Conservation (phyloP, 2,888 invertebrate species). For the Brachyptera putata region DNA sequence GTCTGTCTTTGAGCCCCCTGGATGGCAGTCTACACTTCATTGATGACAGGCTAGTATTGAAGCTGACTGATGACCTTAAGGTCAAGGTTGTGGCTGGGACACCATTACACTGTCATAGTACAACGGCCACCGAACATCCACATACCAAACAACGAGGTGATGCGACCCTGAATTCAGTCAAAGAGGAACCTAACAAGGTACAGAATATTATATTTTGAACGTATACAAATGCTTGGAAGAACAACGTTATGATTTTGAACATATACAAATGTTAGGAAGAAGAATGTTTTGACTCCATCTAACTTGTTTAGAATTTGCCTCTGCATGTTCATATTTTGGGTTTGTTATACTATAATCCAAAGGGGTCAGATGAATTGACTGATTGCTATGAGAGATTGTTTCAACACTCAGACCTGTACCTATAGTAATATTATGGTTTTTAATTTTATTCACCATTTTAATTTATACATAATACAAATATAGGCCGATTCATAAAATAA, state of each 20-base stretch:
- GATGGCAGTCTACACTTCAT: constrained; percentile 94
- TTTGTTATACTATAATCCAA: too few species aligned
- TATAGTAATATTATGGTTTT: too few species aligned
- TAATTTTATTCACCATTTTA: too few species aligned
- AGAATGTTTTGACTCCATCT: too few species aligned
- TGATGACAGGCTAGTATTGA: constrained; percentile 88
- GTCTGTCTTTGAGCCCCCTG: constrained; percentile 86
- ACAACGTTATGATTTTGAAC: too few species aligned
- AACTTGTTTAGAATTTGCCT: constrained; percentile 24
- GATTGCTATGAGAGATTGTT: too few species aligned
- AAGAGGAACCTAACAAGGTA: constrained; percentile 46
- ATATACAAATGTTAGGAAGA: constrained; percentile 31
- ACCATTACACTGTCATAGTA: constrained; percentile 79
- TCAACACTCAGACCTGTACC: too few species aligned
- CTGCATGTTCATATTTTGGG: too few species aligned
- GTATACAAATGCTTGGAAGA: constrained; percentile 31
- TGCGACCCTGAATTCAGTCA: constrained; percentile 40
- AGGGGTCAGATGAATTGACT: too few species aligned
- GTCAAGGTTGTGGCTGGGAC: constrained; percentile 93
- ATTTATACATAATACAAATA: too few species aligned
- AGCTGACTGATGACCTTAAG: constrained; percentile 80
- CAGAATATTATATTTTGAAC: too few species aligned
- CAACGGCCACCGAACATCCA: constrained; percentile 27
- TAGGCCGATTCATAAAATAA: too few species aligned
- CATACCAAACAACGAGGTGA: constrained; percentile 10